These are phyloP conservation scores for Ophion obscuratus DNA, from an alignment of 2,888 invertebrate genomes.

Conservation along the genomic window DNA sequence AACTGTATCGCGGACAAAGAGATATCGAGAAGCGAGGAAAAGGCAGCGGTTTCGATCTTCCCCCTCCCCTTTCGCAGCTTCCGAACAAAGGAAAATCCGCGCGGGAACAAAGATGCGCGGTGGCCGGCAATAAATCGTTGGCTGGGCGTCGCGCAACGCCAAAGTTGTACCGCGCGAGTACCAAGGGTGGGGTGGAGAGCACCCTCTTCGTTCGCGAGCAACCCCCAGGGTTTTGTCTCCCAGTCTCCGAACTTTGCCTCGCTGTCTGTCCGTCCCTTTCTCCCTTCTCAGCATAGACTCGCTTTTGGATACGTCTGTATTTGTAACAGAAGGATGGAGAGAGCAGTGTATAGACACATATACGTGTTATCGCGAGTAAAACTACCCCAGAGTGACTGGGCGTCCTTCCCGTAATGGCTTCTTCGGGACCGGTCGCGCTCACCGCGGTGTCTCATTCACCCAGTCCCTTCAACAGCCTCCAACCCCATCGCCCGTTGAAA, in stretches of 20 bases:
- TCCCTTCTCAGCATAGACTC: slow-evolving; percentile 2
- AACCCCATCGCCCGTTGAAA: slow-evolving; percentile 69
- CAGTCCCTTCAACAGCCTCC: slow-evolving; percentile 51
- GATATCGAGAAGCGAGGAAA: slow-evolving; percentile 26
- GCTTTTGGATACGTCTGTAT: slow-evolving; percentile 26
- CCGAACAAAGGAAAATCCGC: slow-evolving; percentile 62
- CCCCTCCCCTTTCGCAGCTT: slow-evolving; percentile 34
- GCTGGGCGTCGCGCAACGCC: slow-evolving; percentile 60
- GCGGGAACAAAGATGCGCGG: slow-evolving; percentile 64
- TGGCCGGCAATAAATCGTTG: slow-evolving; percentile 61
- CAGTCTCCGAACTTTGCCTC: slow-evolving; percentile 52
- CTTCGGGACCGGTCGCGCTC: slow-evolving; percentile 63
- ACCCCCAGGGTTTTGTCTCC: slow-evolving; percentile 62
- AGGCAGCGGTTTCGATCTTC: slow-evolving; percentile 39
- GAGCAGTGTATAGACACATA: slow-evolving; percentile 26
- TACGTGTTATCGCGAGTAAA: slow-evolving; percentile 59
- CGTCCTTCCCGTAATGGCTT: slow-evolving; percentile 68
- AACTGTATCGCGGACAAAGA: slow-evolving; percentile 33
- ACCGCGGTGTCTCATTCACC: slow-evolving; percentile 60
- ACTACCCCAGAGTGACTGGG: slow-evolving; percentile 66
- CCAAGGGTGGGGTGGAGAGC: slow-evolving; percentile 1
- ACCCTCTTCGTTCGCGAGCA: slow-evolving; percentile 62
- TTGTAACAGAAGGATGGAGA: neutral
- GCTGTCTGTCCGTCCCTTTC: neutral
- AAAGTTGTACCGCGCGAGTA: slow-evolving; percentile 58